phyloP scores from a whole-genome alignment of 2,888 invertebrate genomes.

The Horisme vitalbata region DNA sequence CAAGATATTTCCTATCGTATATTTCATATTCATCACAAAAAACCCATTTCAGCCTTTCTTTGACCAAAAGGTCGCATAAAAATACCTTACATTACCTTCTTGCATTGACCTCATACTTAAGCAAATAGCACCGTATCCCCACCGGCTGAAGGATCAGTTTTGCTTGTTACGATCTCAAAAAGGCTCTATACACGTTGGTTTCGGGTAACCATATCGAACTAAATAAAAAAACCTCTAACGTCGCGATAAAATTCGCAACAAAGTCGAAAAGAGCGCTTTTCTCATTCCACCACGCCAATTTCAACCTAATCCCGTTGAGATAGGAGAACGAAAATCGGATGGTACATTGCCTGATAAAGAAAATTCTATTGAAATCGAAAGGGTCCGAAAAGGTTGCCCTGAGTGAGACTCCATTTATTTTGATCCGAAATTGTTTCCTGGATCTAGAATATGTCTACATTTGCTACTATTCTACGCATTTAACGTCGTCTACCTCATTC shows the following conservation, averaged over 20 bases:
- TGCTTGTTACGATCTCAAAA: neutral
- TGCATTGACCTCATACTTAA: slow-evolving; percentile 30
- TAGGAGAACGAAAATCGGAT: slow-evolving; percentile 39
- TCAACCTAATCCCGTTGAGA: slow-evolving; percentile 40
- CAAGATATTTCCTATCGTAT: slow-evolving; percentile 27
- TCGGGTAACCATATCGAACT: slow-evolving; percentile 42
- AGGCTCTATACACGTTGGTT: slow-evolving; percentile 29
- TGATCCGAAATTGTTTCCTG: slow-evolving; percentile 49
- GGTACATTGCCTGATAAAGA: slow-evolving; percentile 46
- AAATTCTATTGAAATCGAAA: slow-evolving; percentile 59
- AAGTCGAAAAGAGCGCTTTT: slow-evolving; percentile 50
- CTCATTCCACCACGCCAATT: slow-evolving; percentile 37
- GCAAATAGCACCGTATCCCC: no score
- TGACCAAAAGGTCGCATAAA: slow-evolving; percentile 48
- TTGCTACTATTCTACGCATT: no score
- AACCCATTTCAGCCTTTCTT: slow-evolving; percentile 47
- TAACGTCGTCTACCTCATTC: no score
- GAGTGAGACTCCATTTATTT: slow-evolving; percentile 54
- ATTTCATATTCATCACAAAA: slow-evolving; percentile 43
- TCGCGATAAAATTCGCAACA: slow-evolving; percentile 62
- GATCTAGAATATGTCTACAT: no score
- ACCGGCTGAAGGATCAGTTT: no score
- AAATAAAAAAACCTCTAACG: slow-evolving; percentile 61
- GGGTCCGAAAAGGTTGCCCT: slow-evolving; percentile 43
- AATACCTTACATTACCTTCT: slow-evolving; percentile 36